Evolutionary conservation across 2,113 vertebrate genomes (phyloP), one percentile per base, ranked within the genome.

Genomic region (Cranoglanis bouderius): DNA sequence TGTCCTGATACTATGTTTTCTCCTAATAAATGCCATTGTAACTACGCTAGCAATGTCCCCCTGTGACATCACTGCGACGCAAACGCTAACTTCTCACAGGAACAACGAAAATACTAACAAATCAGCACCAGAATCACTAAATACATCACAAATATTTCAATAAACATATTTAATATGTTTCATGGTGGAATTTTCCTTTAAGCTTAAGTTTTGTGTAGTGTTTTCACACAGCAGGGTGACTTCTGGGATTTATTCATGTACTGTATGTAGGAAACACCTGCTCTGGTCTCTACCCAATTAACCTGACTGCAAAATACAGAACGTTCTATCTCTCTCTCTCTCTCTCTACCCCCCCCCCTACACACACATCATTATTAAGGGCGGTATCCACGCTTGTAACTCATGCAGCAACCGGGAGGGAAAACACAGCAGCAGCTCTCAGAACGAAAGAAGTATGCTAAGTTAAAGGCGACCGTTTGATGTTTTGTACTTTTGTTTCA

Each of bases 211-310:
- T 49, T 29, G 29, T 26, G 24, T 6, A 13, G 38, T 14, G 75
- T 49, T 2, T 78, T 24, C 10, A 61, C 19, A 43, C 35, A 61
- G 35, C 10, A 74, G 1, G 13, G 16, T 67, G 4, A 63, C 16
- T 18, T 84, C 14, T 84, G 82, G 82, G 82, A 63, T 29, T 84
- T 59, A 43, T 0, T 61, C 13, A 0, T 84, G 57, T 16, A 7
- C 0, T 84, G 57, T 29, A 7, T 16, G 82, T 61, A 59, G 16
- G 78, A 82, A 21, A 32, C 78, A 82, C 78, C 78, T 29, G 26
- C 59, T 65, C 38, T 65, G 59, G 51, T 86, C 35, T 26, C 53
- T 40, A 57, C 53, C 85, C 85, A 86, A n/a, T 86, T 86, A 77
- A 18, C 46, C 19, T 13, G 13, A 43, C 26, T 57, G 4, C 3